Evolutionary conservation across 2,888 invertebrate species (phyloP).

Genomic region (Scelioninae gen. 2): DNA sequence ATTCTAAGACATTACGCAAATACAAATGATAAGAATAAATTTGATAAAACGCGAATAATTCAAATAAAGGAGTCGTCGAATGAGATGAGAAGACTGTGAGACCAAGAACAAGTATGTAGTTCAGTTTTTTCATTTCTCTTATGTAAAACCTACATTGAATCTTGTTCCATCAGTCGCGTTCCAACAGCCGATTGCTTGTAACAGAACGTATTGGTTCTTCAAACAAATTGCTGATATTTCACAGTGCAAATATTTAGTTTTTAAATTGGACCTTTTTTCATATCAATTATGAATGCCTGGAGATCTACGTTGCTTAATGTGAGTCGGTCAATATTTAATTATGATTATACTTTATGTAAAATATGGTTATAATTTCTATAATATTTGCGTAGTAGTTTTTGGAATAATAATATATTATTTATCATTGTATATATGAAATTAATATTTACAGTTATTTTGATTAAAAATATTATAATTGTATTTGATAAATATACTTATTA

Average conservation of each 20-base stretch:
- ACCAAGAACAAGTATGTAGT: constrained; percentile 25
- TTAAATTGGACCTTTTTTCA: constrained; percentile 2
- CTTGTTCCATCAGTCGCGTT: constrained; percentile 47
- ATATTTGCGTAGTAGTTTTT: background rate
- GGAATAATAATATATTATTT: background rate
- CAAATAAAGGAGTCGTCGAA: constrained; percentile 36
- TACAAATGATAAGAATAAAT: constrained; percentile 49
- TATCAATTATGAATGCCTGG: constrained; percentile 43
- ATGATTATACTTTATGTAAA: background rate
- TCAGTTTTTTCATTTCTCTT: constrained; percentile 55
- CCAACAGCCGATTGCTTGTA: constrained; percentile 43
- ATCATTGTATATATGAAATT: background rate
- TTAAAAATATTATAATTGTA: too few species aligned
- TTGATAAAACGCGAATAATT: constrained; percentile 51
- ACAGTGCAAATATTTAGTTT: background rate
- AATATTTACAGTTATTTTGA: background rate
- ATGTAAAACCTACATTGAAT: constrained; percentile 59
- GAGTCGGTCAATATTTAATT: constrained; percentile 7
- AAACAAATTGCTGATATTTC: constrained; percentile 5
- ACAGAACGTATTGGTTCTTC: constrained; percentile 15
- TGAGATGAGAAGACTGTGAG: constrained; percentile 40
- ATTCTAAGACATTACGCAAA: constrained; percentile 47
- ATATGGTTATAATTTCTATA: background rate
- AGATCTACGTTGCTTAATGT: constrained; percentile 44
- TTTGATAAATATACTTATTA: too few species aligned